phyloP scores from a whole-genome alignment of 1,140 invertebrate species.

The Pollicipes pollicipes region DNA sequence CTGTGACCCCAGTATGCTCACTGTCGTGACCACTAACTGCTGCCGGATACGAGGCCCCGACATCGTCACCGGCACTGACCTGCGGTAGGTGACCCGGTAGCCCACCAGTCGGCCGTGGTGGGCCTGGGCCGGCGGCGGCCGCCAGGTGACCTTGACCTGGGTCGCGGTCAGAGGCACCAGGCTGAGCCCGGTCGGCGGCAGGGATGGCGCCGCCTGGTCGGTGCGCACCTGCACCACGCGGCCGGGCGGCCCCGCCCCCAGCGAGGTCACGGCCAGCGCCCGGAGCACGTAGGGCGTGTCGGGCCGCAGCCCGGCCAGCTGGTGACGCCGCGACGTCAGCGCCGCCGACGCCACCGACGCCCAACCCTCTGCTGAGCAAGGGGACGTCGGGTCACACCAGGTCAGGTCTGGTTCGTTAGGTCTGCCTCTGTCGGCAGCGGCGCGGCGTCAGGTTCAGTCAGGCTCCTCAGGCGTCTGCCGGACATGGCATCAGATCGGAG shows the following conservation, averaged over 20 bases:
- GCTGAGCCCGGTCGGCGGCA: constrained; percentile 11
- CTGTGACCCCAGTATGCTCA: too few relatives aligned
- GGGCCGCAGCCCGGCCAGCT: constrained; percentile 11
- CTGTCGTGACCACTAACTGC: too few relatives aligned
- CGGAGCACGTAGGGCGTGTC: constrained; percentile 14
- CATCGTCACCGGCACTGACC: too few relatives aligned
- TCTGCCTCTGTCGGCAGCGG: too few relatives aligned
- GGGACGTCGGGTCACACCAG: too few relatives aligned
- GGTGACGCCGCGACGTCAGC: constrained; percentile 7
- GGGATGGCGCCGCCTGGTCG: constrained; percentile 13
- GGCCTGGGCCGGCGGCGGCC: constrained; percentile 25
- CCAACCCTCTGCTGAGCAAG: constrained; percentile 10
- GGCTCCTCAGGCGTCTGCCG: too few relatives aligned
- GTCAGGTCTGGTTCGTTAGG: too few relatives aligned
- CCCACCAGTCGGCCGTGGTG: constrained; percentile 29
- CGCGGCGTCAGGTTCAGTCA: too few relatives aligned
- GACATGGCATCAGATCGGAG: too few relatives aligned
- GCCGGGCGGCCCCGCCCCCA: constrained; percentile 12
- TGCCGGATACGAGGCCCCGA: too few relatives aligned
- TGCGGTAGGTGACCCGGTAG: constrained; percentile 23
- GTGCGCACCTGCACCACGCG: constrained; percentile 12
- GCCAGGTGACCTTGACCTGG: constrained; percentile 24
- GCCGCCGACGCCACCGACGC: constrained; percentile 10
- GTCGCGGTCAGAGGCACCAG: constrained; percentile 11
- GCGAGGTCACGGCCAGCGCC: constrained; percentile 13